phyloP scores from a whole-genome alignment of 2,797 vertebrate species.

The Gallinago solitaria region DNA sequence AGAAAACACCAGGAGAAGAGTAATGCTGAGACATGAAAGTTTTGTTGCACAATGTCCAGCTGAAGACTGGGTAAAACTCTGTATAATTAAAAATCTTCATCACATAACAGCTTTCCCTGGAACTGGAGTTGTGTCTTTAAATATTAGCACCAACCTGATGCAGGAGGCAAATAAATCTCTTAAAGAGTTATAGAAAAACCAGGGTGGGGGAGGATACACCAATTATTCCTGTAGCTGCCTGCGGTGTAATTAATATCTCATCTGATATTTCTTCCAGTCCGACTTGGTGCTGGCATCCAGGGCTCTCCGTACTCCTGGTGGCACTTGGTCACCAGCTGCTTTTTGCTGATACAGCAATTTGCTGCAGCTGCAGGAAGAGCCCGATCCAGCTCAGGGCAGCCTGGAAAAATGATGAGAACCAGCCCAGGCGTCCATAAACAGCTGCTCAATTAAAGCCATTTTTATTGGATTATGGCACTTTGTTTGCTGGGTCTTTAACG shows the following conservation, averaged over 20 bases:
- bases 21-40: background rate
- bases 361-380: background rate
- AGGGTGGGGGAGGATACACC: background rate
- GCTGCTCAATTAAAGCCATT: background rate
- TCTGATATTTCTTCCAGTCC: background rate
- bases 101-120: background rate
- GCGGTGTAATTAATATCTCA: background rate
- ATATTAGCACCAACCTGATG: background rate
- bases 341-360: background rate
- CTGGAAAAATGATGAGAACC: background rate
- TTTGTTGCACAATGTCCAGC: background rate
- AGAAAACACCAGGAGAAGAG: background rate
- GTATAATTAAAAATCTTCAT: background rate
- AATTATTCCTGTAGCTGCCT: background rate
- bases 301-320: background rate
- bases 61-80: background rate
- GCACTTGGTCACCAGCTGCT: background rate
- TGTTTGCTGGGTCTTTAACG: background rate
- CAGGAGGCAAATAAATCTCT: background rate
- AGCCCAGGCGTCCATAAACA: background rate
- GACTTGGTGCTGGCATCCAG: background rate
- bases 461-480: background rate
- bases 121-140: fast-evolving
- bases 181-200: background rate
- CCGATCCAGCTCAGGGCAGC: background rate